Evolutionary conservation across 2,797 vertebrate genomes (phyloP).

Genomic region (Danio choprae): DNA sequence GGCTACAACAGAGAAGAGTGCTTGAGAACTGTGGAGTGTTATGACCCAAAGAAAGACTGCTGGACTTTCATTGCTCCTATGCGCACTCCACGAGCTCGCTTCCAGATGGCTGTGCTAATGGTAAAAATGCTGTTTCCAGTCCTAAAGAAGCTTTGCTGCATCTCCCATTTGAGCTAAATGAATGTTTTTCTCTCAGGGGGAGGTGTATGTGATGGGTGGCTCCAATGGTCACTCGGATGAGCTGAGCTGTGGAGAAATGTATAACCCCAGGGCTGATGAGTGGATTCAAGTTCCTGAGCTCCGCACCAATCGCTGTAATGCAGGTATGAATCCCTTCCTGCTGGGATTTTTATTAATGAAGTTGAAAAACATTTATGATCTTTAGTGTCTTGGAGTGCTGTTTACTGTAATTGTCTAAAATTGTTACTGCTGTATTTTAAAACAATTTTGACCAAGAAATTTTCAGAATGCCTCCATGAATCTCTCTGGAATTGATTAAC

Average conservation of each 20-base stretch:
- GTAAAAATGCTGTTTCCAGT: slow-evolving; percentile 69
- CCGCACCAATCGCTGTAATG: slow-evolving; percentile 95
- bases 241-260: slow-evolving; percentile 94
- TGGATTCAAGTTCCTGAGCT: slow-evolving; percentile 94
- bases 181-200: slow-evolving; percentile 77
- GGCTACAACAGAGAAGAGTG: slow-evolving; percentile 98
- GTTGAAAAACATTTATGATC: too few species aligned
- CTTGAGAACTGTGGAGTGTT: slow-evolving; percentile 96
- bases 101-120: slow-evolving; percentile 98
- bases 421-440: too few species aligned
- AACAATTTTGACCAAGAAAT: too few species aligned
- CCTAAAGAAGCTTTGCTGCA: not conserved
- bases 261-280: slow-evolving; percentile 86
- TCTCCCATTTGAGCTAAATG: slow-evolving; percentile 14
- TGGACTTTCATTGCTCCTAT: slow-evolving; percentile 96
- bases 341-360: not conserved
- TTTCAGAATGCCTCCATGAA: too few species aligned
- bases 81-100: slow-evolving; percentile 94
- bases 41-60: slow-evolving; percentile 86
- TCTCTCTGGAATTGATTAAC: too few species aligned
- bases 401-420: too few species aligned
- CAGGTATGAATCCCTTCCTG: slow-evolving; percentile 76
- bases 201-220: slow-evolving; percentile 94
- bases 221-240: slow-evolving; percentile 97
- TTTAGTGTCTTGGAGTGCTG: too few species aligned